phyloP scores from a whole-genome alignment of 1,140 invertebrate species.

The Cydia strobilella region DNA sequence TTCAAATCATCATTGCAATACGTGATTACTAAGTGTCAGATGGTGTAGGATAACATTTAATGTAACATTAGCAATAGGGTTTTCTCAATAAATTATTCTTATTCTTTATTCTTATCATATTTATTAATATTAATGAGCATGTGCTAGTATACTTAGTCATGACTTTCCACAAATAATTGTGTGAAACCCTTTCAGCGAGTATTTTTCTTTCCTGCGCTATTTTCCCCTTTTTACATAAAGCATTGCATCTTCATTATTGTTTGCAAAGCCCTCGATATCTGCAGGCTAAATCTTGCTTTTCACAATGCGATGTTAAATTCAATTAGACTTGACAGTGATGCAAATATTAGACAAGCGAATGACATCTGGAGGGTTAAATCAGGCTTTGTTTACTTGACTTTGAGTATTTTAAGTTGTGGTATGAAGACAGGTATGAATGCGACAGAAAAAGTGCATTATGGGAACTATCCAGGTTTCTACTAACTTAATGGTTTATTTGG shows the following conservation, averaged over 20 bases:
- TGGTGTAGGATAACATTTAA: too few species aligned
- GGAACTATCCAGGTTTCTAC: too few species aligned
- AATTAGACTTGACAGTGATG: constrained; percentile 14
- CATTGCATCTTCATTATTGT: neutral
- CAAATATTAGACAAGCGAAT: constrained; percentile 14
- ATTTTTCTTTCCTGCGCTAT: constrained; percentile 9
- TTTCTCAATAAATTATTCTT: too few species aligned
- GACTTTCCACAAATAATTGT: neutral
- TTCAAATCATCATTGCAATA: too few species aligned
- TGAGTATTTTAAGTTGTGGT: neutral
- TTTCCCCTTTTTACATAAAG: constrained; percentile 18
- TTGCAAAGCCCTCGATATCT: constrained; percentile 9
- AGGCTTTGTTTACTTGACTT: constrained; percentile 3
- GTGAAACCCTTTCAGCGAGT: neutral
- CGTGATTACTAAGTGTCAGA: too few species aligned
- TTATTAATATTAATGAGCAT: too few species aligned
- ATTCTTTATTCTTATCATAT: too few species aligned
- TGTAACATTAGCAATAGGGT: too few species aligned
- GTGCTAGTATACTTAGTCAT: neutral
- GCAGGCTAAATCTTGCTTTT: neutral
- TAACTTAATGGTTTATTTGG: too few species aligned
- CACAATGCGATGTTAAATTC: constrained; percentile 11
- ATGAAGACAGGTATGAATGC: neutral
- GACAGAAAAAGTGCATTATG: neutral
- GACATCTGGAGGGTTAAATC: constrained; percentile 17